phyloP scores from a whole-genome alignment of 1,140 invertebrate species.

The Cotesia vestalis region DNA sequence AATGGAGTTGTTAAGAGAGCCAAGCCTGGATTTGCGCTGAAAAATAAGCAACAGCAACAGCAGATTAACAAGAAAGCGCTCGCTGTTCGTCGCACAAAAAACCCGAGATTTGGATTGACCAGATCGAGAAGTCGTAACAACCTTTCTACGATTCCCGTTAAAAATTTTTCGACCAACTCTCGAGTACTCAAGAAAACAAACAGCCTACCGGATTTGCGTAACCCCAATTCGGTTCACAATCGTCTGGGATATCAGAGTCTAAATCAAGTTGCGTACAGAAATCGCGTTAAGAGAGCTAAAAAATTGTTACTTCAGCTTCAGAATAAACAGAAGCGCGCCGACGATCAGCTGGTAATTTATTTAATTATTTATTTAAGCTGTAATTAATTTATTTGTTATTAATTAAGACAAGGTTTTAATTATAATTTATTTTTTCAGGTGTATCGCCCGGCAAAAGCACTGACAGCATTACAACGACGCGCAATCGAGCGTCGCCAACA shows the following conservation, averaged over 20 bases:
- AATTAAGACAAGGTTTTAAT: too few species aligned
- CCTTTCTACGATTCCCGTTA: slow-evolving; percentile 45
- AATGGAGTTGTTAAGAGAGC: slow-evolving; percentile 42
- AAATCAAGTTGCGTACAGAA: slow-evolving; percentile 60
- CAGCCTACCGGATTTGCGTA: slow-evolving; percentile 57
- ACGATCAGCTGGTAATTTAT: slow-evolving; percentile 52
- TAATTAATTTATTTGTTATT: not conserved
- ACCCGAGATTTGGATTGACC: slow-evolving; percentile 46
- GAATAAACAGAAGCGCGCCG: slow-evolving; percentile 54
- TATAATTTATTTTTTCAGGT: slow-evolving; percentile 41
- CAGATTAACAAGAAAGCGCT: slow-evolving; percentile 38
- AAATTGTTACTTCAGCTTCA: slow-evolving; percentile 57
- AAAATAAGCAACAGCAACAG: slow-evolving; percentile 36
- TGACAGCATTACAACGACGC: slow-evolving; percentile 51
- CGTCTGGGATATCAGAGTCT: slow-evolving; percentile 62
- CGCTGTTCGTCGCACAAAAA: slow-evolving; percentile 41
- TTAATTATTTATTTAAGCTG: slow-evolving; percentile 17
- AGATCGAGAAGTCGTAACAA: slow-evolving; percentile 56
- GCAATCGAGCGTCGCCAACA: slow-evolving; percentile 51
- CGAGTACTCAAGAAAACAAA: slow-evolving; percentile 55
- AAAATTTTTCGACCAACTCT: slow-evolving; percentile 47
- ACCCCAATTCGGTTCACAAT: slow-evolving; percentile 61
- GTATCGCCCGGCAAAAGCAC: slow-evolving; percentile 46
- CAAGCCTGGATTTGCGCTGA: slow-evolving; percentile 46
- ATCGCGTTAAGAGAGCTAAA: slow-evolving; percentile 60